Evolutionary conservation across 2,113 vertebrate species (phyloP).

Genomic region (Corythoichthys haematopterus): DNA sequence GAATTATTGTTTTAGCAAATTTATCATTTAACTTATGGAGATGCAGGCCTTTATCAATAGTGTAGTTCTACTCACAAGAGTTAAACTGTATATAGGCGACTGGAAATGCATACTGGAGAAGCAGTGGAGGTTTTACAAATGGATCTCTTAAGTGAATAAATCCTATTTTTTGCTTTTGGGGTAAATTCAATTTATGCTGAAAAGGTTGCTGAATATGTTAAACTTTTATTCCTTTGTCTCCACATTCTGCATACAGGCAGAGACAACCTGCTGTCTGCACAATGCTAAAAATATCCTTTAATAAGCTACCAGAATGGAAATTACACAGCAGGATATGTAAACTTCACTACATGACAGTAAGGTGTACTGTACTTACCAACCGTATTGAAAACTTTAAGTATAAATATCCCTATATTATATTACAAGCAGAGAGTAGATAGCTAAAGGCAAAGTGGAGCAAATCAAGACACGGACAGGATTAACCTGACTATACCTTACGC

Average conservation of each 20-base stretch:
- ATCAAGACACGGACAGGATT: background rate
- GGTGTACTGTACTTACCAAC: background rate
- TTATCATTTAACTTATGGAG: background rate
- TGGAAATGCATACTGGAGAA: background rate
- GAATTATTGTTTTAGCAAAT: background rate
- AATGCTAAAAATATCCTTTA: slow-evolving; percentile 11
- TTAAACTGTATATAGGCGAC: background rate
- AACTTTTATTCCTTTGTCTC: background rate
- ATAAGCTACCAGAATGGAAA: background rate
- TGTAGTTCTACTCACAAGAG: background rate
- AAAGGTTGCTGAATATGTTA: slow-evolving; percentile 5
- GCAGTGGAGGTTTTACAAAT: background rate
- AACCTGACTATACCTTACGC: background rate
- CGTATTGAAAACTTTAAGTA: background rate
- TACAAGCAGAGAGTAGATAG: background rate
- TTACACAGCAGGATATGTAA: background rate
- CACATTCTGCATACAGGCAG: background rate
- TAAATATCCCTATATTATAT: background rate
- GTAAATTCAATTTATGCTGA: background rate
- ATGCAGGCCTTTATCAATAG: background rate
- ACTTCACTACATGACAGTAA: background rate
- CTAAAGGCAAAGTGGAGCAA: background rate
- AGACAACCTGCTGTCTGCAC: slow-evolving; percentile 13
- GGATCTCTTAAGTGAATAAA: background rate
- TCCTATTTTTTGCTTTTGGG: background rate